Evolutionary conservation across 1,140 invertebrate species (phyloP).

Genomic region (Oreohelix idahoensis): DNA sequence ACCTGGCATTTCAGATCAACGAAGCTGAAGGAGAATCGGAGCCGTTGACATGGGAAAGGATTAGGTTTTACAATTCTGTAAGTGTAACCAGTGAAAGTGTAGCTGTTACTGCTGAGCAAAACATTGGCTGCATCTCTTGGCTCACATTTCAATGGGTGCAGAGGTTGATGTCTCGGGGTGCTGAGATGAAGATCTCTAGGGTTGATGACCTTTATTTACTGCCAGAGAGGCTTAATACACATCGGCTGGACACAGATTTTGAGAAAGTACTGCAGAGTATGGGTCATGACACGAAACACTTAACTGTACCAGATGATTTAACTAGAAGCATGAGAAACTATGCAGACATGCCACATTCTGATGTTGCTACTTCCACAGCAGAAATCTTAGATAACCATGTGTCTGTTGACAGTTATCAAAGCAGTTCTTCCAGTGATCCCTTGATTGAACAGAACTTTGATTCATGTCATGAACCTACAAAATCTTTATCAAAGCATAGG

Average conservation of each 20-base stretch:
- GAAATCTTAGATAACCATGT: neutral
- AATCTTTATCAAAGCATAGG: neutral
- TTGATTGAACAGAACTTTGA: neutral
- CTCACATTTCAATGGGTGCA: constrained; percentile 91
- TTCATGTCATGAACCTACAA: neutral
- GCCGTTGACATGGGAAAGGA: constrained; percentile 72
- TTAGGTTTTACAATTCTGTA: constrained; percentile 76
- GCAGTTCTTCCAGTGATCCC: neutral
- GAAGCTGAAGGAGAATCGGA: constrained; percentile 69
- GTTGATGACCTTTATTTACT: constrained; percentile 90
- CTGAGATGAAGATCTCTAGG: constrained; percentile 79
- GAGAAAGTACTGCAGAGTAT: constrained; percentile 58
- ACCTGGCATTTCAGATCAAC: constrained; percentile 56
- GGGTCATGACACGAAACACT: constrained; percentile 19
- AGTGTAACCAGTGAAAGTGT: constrained; percentile 79
- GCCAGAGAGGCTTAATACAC: constrained; percentile 81
- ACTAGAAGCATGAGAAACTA: constrained; percentile 15
- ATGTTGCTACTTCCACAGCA: too few relatives aligned
- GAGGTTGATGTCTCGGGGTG: constrained; percentile 87
- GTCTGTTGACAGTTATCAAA: neutral
- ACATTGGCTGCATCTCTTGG: constrained; percentile 80
- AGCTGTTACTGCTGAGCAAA: constrained; percentile 86
- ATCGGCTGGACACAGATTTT: constrained; percentile 77
- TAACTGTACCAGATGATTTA: constrained; percentile 18
- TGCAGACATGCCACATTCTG: constrained; percentile 16